phyloP scores from a whole-genome alignment of 2,113 vertebrate species.

The Bettongia penicillata region DNA sequence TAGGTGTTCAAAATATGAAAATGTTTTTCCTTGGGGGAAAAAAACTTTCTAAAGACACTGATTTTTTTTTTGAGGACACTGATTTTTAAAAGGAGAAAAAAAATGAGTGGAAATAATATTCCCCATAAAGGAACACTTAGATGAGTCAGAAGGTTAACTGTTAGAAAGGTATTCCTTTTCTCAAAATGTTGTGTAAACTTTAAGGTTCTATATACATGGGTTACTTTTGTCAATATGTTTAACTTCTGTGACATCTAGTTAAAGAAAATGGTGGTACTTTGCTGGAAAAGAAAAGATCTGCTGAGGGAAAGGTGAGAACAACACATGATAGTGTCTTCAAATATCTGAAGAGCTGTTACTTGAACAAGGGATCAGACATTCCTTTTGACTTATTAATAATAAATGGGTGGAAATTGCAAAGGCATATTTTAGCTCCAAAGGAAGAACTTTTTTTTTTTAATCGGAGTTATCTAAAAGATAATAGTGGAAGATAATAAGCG shows the following conservation, averaged over 20 bases:
- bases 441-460: not conserved
- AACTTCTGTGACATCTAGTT: not conserved
- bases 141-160: not conserved
- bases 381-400: not conserved
- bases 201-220: not conserved
- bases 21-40: not conserved
- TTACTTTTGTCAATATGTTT: not conserved
- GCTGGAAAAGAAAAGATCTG: not conserved
- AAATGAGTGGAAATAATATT: not conserved
- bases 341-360: constrained; percentile 8
- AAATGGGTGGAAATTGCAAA: not conserved
- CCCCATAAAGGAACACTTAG: not conserved
- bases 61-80: not conserved
- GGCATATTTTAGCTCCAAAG: not conserved
- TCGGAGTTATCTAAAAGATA: not conserved
- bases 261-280: not conserved
- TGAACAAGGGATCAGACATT: constrained; percentile 17
- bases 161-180: not conserved
- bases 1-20: not conserved
- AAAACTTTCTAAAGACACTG: not conserved
- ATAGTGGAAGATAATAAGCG: no score
- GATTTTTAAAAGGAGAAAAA: not conserved
- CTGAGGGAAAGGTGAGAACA: not conserved
- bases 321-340: not conserved
- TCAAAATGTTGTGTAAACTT: not conserved